Evolutionary conservation across 2,797 vertebrate species (phyloP), one percentile per base, ranked within the genome.

Genomic region (Danio albolineatus): DNA sequence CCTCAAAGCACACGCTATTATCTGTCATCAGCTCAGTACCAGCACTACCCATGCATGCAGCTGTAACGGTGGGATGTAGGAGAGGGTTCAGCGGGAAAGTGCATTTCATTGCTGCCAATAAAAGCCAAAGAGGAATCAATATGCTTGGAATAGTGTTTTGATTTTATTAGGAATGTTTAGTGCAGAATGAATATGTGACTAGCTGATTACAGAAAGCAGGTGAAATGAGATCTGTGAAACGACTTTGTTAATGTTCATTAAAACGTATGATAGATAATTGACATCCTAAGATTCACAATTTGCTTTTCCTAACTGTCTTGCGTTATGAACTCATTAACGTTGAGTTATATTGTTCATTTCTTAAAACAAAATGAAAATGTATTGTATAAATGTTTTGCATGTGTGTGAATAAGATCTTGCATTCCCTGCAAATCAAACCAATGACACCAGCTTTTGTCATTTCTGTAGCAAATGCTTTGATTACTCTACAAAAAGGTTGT

Each of bases 391-490:
- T 28, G 28, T 28, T 28, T 28, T 28, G 1, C 3, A 3, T 28
- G 28, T 28, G 28, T 28, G 3, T 28, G 28, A 28, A 28, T 28
- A 1, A 28, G 28, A 28, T 28, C 28, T 28, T 28, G 28, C 56
- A 28, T 57, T 57, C 56, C 5, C 2, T 57, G 56, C 4, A 13
- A 36, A 59, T 36, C 21, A 59, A 59, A 14, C 21, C 7, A 36
- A 36, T 28, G 12, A 59, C 56, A 19, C 36, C 4, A 8, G 39
- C 10, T 8, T 39, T 10, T n/a, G n/a, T n/a, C n/a, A n/a, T n/a
- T 66, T 28, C 59, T 41, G 59, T 59, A 61, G 36, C 7, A 13
- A 48, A 66, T n/a, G n/a, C n/a, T n/a, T n/a, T n/a, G n/a, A 44
- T 43, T n/a, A n/a, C n/a, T n/a, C n/a, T n/a, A n/a, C n/a, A n/a